These are phyloP conservation scores for Carassius carassius DNA, from an alignment of 2,113 vertebrate genomes.

Conservation along the genomic window DNA sequence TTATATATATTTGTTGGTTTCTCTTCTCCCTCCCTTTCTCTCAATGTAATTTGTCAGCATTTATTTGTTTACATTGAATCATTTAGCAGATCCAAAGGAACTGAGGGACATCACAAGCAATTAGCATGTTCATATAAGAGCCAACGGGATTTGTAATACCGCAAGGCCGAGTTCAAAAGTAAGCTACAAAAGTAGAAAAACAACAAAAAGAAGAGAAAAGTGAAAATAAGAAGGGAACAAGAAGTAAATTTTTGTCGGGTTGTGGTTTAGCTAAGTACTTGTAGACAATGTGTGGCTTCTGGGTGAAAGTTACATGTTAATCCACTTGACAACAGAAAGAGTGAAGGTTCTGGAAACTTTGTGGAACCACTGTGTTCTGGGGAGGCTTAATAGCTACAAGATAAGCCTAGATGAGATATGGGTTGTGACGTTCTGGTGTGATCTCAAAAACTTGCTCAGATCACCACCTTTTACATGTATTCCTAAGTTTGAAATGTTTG, in stretches of 20 bases:
- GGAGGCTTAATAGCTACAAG: neutral
- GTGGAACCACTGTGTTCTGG: neutral
- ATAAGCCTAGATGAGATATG: neutral
- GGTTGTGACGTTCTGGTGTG: too few relatives aligned
- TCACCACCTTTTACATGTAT: neutral
- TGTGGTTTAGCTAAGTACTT: neutral
- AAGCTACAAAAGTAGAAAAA: neutral
- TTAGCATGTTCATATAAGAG: neutral
- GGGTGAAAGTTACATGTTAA: neutral
- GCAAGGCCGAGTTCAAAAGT: neutral
- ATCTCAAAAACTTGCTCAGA: too few relatives aligned
- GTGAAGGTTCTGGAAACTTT: neutral
- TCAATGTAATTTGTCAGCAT: slow-evolving; percentile 14
- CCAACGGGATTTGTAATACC: neutral
- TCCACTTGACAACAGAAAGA: neutral
- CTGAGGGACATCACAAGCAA: neutral
- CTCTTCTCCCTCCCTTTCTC: neutral
- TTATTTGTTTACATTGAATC: slow-evolving; percentile 10
- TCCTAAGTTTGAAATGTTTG: neutral
- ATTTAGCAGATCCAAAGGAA: neutral
- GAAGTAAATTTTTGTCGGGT: neutral
- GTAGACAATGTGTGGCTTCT: neutral
- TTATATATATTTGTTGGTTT: slow-evolving; percentile 59
- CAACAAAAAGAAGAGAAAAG: neutral
- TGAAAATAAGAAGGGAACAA: neutral